Evolutionary conservation across 2,113 vertebrate genomes (phyloP), one percentile per base, ranked within the genome.

Genomic region (Ophiodon elongatus): DNA sequence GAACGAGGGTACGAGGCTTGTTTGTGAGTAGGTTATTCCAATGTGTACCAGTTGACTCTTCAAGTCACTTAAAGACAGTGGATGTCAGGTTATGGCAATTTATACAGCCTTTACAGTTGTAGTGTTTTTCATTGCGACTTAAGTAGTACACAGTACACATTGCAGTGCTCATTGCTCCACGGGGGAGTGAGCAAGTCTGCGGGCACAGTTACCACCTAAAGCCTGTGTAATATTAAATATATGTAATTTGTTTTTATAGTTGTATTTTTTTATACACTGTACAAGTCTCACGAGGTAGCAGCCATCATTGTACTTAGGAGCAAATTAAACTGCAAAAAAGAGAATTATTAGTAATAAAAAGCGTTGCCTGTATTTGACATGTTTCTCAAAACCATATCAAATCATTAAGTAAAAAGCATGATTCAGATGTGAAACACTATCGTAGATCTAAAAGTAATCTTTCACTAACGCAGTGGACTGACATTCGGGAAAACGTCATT

Each of bases 31-130:
- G 73, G 52, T 65, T 71, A 79, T 82, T 41, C 39, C 39, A 41
- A 41, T 41, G 8, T 41, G 39, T 41, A 11, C 27, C 50, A 70
- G 27, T 33, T 70, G 65, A 67, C 74, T 82, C 33, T 70, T 77
- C 35, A 80, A 68, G 73, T 62, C 52, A 66, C 23, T 59, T 72
- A 43, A 87, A 59, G 23, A 25, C 68, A 78, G 54, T 54, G 29
- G n/a, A 64, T 25, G 69, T 33, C 3, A 10, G 35, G 33, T 65
- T 54, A 43, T 62, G 76, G 41, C 47, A 37, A 64, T 80, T 87
- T 9, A 47, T 23, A 8, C 21, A 19, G 23, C 10, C 15, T 9
- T 50, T 23, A 8, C 21, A 19, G 23, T 41, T 21, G 41, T 8
- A 7, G 1, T 66, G 41, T 50, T 41, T 17, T 62, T 83, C 74